Conservation (phyloP, 2,113 vertebrate species). For the Oryzias javanicus region DNA sequence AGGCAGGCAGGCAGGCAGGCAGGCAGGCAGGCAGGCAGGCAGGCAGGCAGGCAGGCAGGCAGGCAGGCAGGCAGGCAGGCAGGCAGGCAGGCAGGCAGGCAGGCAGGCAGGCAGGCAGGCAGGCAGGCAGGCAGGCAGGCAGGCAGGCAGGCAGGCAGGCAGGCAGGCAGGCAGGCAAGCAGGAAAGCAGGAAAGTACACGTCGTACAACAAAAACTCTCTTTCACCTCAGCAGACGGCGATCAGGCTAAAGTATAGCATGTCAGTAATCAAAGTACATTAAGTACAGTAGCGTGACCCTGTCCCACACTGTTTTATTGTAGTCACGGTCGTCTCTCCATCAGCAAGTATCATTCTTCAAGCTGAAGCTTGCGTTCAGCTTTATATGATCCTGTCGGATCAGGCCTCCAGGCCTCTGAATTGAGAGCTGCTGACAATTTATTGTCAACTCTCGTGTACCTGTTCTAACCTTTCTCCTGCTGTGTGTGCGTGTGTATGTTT, state of each 20-base stretch:
- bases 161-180: no score
- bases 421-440: slow-evolving; percentile 77
- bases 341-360: slow-evolving; percentile 56
- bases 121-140: no score
- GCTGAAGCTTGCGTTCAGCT: slow-evolving; percentile 29
- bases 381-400: slow-evolving; percentile 53
- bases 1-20: no score
- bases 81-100: no score
- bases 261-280: slow-evolving; percentile 13
- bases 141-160: no score
- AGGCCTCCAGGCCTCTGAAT: slow-evolving; percentile 56
- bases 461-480: slow-evolving; percentile 48
- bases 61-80: no score
- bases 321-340: slow-evolving; percentile 33
- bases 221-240: neutral
- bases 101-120: no score
- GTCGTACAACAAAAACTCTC: neutral
- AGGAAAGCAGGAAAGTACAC: no score
- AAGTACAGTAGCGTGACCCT: slow-evolving; percentile 12
- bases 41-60: no score
- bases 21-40: no score
- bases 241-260: slow-evolving; percentile 19
- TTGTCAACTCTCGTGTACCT: slow-evolving; percentile 68
- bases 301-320: slow-evolving; percentile 28
- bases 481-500: slow-evolving; percentile 10